A percentile compares a stretch with the other conserved stretches of the same genome.
Conservation (phyloP, 2,797 vertebrate species). For the Hapalemur alaotrensis region DNA sequence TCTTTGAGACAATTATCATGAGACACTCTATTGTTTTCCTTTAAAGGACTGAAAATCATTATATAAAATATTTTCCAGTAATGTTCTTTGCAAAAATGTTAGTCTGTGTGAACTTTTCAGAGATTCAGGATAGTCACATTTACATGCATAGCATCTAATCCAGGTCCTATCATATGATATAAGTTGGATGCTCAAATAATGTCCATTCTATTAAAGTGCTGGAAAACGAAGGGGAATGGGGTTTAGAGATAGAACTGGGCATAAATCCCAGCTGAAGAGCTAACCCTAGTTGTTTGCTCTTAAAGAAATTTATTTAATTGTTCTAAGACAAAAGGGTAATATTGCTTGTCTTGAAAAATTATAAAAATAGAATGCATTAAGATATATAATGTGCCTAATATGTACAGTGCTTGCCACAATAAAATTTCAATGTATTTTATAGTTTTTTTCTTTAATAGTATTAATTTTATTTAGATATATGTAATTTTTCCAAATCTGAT, state of each 20-base stretch:
- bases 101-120: not conserved
- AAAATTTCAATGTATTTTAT: not conserved
- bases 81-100: not conserved
- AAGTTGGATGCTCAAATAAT: not conserved
- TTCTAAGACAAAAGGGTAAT: constrained; percentile 5
- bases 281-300: not conserved
- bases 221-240: not conserved
- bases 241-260: not conserved
- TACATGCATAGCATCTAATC: not conserved
- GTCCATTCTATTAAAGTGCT: not conserved
- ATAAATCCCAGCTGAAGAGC: not conserved
- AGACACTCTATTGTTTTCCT: not conserved
- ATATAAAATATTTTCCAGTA: not conserved
- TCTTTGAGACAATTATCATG: constrained; percentile 30
- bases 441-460: not conserved
- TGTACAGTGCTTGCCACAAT: not conserved
- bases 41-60: not conserved
- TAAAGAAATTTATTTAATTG: not conserved
- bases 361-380: not conserved
- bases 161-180: not conserved
- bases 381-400: not conserved
- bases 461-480: not conserved
- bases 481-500: not conserved
- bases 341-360: not conserved
- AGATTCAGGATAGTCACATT: not conserved